Percentiles rank a stretch among this genome's conserved stretches.
Conservation (phyloP, 1,140 invertebrate species). For the Leptopilina boulardi region DNA sequence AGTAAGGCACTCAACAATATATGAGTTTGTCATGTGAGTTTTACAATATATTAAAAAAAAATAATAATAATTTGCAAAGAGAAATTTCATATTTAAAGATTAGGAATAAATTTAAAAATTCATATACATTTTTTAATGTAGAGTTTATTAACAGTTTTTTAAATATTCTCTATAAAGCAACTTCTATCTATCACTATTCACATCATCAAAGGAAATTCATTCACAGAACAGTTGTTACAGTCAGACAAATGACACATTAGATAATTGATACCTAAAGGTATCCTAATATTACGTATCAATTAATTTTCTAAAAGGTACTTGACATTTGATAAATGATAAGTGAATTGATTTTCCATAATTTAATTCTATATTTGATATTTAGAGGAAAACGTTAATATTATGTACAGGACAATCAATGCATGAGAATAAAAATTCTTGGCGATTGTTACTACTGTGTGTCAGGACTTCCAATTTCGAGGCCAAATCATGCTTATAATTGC, state of each 20-base stretch:
- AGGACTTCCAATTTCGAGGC: constrained; percentile 91
- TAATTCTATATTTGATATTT: constrained; percentile 13
- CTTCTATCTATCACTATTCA: too few species aligned
- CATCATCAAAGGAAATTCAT: too few species aligned
- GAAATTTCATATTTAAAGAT: neutral
- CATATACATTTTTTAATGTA: too few species aligned
- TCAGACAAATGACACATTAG: too few species aligned
- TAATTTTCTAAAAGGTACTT: too few species aligned
- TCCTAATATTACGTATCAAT: too few species aligned
- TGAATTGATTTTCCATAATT: too few species aligned
- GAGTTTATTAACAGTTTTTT: too few species aligned
- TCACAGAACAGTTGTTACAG: too few species aligned
- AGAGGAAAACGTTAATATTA: constrained; percentile 40
- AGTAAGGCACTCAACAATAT: neutral
- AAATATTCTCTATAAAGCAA: too few species aligned
- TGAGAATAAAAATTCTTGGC: constrained; percentile 95
- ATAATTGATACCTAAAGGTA: too few species aligned
- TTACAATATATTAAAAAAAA: neutral
- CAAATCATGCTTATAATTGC: constrained; percentile 96
- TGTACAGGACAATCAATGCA: constrained; percentile 93
- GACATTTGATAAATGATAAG: too few species aligned
- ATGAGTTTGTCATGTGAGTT: neutral
- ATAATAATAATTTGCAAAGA: neutral
- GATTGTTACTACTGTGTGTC: constrained; percentile 98
- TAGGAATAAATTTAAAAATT: neutral